phyloP scores from a whole-genome alignment of 2,888 invertebrate genomes.

The Noctua janthina region DNA sequence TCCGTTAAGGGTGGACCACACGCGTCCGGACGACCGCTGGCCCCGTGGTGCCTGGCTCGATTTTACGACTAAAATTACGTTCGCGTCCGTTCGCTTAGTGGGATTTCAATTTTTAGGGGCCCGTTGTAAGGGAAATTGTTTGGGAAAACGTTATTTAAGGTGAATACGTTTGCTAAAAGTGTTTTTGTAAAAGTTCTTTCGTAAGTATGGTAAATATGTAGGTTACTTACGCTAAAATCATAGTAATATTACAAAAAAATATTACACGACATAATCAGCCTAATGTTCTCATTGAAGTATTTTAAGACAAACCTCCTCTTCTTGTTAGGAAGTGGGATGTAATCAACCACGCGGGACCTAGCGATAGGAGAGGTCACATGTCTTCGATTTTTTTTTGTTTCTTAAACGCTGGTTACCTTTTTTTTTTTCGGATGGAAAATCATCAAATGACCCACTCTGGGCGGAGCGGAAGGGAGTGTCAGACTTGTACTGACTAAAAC shows the following conservation, averaged over 20 bases:
- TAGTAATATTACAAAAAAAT: too few relatives aligned
- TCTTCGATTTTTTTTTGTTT: background rate
- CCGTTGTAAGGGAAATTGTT: constrained; percentile 22
- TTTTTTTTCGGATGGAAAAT: too few relatives aligned
- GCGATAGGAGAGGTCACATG: background rate
- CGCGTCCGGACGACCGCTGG: constrained; percentile 57
- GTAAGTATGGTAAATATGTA: background rate
- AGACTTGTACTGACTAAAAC: too few relatives aligned
- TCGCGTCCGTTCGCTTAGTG: constrained; percentile 69
- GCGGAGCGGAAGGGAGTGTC: too few relatives aligned
- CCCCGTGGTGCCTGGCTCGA: constrained; percentile 48
- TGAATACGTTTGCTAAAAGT: background rate
- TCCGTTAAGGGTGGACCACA: constrained; percentile 66
- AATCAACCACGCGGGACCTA: background rate
- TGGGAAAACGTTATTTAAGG: background rate
- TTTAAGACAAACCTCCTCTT: background rate
- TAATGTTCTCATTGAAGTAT: background rate
- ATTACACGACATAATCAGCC: too few relatives aligned
- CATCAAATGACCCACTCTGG: too few relatives aligned
- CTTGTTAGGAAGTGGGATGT: accelerated
- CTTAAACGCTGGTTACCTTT: background rate
- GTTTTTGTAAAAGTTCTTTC: background rate
- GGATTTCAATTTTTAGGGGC: constrained; percentile 69
- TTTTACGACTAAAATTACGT: constrained; percentile 72
- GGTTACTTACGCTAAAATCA: too few relatives aligned